Percentiles rank a stretch among this genome's conserved stretches.
These are phyloP conservation scores for Gymnobelideus leadbeateri DNA, from an alignment of 2,113 vertebrate genomes.

Conservation along the genomic window DNA sequence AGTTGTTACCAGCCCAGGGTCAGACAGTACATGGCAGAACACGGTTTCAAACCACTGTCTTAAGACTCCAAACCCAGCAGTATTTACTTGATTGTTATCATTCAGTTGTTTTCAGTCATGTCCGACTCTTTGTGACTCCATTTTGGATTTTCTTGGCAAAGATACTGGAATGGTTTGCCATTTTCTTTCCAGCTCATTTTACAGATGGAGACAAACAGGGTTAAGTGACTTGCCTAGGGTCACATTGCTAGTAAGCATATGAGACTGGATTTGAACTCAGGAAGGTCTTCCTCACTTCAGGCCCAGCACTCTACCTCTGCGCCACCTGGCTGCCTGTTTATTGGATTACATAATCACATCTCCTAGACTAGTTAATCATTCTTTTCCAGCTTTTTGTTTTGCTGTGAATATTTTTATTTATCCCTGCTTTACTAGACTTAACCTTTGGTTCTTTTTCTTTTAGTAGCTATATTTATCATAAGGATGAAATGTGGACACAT, in stretches of 20 bases:
- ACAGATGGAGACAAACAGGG: background rate
- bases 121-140: background rate
- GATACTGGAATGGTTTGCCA: background rate
- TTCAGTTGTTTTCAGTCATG: background rate
- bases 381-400: background rate
- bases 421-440: background rate
- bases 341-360: background rate
- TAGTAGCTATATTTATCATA: background rate
- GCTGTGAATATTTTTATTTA: background rate
- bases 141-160: background rate
- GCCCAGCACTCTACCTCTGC: background rate
- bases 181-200: background rate
- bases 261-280: background rate
- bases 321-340: background rate
- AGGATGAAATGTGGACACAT: background rate
- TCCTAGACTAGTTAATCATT: background rate
- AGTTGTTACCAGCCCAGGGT: background rate
- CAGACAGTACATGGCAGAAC: background rate
- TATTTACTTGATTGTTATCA: background rate
- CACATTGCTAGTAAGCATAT: background rate
- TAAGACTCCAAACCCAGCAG: background rate
- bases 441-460: background rate
- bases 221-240: background rate
- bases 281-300: background rate
- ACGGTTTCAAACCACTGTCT: background rate